These are phyloP conservation scores for Calyptommatus sinebrachiatus DNA, from an alignment of 2,113 vertebrate species.

Conservation along the genomic window DNA sequence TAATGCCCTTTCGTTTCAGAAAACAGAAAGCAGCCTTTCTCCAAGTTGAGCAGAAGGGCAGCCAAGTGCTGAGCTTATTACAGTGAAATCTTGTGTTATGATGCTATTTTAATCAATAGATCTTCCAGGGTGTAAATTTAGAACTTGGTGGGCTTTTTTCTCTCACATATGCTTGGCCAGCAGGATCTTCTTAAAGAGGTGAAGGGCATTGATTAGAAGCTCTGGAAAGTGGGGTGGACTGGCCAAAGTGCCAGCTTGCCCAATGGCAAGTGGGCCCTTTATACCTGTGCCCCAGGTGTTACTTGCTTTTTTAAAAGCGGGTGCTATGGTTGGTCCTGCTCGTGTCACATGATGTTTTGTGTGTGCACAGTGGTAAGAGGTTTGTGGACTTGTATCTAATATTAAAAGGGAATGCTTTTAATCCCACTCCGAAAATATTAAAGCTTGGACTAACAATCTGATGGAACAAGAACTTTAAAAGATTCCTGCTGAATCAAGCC, in stretches of 20 bases:
- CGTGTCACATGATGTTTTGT: too few relatives aligned
- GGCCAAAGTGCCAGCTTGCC: too few relatives aligned
- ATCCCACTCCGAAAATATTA: too few relatives aligned
- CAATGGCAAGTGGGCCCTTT: too few relatives aligned
- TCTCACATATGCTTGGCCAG: constrained; percentile 22
- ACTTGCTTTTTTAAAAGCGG: too few relatives aligned
- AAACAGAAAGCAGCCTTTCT: constrained; percentile 63
- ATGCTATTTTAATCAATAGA: constrained; percentile 51
- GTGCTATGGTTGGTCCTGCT: too few relatives aligned
- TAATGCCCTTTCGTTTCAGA: constrained; percentile 55
- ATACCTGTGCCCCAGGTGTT: too few relatives aligned
- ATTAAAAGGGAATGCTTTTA: background rate
- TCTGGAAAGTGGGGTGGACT: too few relatives aligned
- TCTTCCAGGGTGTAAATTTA: constrained; percentile 59
- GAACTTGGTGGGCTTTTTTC: constrained; percentile 45
- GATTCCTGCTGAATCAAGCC: too few relatives aligned
- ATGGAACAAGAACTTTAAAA: too few relatives aligned
- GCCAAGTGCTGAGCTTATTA: constrained; percentile 82
- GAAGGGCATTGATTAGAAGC: too few relatives aligned
- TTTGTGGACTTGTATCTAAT: background rate
- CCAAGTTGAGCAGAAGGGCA: constrained; percentile 85
- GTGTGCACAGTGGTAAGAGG: background rate
- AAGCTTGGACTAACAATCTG: too few relatives aligned
- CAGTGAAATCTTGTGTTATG: constrained; percentile 65
- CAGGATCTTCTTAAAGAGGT: background rate